Percentiles rank a stretch among this genome's conserved stretches.
These are phyloP conservation scores for roundworm (Caenorhabditis elegans) DNA, from an alignment of 1,140 invertebrate genomes.

Conservation along the genomic window DNA sequence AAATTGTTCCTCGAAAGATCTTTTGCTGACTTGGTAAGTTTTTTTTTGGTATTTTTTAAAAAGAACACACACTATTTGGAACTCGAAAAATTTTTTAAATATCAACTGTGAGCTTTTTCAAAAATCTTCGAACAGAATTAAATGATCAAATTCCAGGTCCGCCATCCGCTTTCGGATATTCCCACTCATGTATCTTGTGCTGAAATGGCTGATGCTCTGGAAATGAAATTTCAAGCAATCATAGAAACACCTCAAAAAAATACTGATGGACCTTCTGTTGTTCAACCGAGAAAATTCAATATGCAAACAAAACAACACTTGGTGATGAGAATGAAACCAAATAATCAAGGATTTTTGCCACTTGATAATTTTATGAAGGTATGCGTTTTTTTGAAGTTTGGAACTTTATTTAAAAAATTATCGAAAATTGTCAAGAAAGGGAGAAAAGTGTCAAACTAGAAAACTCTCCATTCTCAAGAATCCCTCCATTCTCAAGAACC, in stretches of 20 bases:
- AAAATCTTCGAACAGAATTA: too few relatives aligned
- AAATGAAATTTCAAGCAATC: constrained; percentile 65
- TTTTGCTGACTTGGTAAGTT: constrained; percentile 61
- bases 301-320: constrained; percentile 59
- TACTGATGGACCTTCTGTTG: constrained; percentile 58
- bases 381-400: too few relatives aligned
- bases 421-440: too few relatives aligned
- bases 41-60: too few relatives aligned
- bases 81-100: neutral
- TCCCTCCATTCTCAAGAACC: too few relatives aligned
- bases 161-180: constrained; percentile 59
- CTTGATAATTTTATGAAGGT: constrained; percentile 65
- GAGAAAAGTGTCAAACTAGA: too few relatives aligned
- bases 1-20: constrained; percentile 65
- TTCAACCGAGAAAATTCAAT: constrained; percentile 57
- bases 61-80: neutral
- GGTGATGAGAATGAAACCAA: constrained; percentile 59
- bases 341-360: constrained; percentile 52
- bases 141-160: constrained; percentile 40
- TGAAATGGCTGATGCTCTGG: constrained; percentile 63
- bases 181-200: constrained; percentile 53
- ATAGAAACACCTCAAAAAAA: constrained; percentile 65
- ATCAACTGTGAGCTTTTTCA: too few relatives aligned
- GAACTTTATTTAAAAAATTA: too few relatives aligned
- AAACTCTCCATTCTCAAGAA: too few relatives aligned